Percentiles rank a stretch among this genome's conserved stretches.
These are phyloP conservation scores for Crocodylus rhombifer DNA, from an alignment of 2,797 vertebrate species.

Conservation along the genomic window DNA sequence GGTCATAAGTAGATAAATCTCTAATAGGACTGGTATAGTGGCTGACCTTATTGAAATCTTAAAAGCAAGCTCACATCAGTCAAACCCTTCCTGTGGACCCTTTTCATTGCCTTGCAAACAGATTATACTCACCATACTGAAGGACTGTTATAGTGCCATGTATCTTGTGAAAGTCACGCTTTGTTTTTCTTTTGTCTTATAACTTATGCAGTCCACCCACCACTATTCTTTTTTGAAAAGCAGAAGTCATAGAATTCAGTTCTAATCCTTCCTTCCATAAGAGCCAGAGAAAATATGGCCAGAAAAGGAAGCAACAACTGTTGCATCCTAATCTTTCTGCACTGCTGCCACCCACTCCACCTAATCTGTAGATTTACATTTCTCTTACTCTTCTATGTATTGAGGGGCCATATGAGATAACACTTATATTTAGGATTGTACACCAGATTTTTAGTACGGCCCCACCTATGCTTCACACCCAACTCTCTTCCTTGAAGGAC, in stretches of 20 bases:
- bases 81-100: too few species aligned
- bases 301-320: neutral
- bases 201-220: neutral
- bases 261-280: neutral
- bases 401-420: neutral
- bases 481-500: neutral
- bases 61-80: too few species aligned
- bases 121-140: neutral
- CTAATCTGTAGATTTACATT: neutral
- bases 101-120: neutral
- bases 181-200: neutral
- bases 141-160: neutral
- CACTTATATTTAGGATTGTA: rapidly evolving
- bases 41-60: too few species aligned
- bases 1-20: too few species aligned
- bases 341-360: rapidly evolving
- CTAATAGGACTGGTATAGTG: too few species aligned
- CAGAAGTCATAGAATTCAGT: neutral
- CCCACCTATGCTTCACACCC: neutral
- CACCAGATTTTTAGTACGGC: neutral
- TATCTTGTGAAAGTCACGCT: neutral
- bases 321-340: neutral
- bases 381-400: neutral
- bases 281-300: neutral
- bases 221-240: constrained; percentile 7